Percentiles rank a stretch among this genome's conserved stretches.
Evolutionary conservation across 2,888 invertebrate species (phyloP).

Genomic region (Cryptophagus acutangulus): DNA sequence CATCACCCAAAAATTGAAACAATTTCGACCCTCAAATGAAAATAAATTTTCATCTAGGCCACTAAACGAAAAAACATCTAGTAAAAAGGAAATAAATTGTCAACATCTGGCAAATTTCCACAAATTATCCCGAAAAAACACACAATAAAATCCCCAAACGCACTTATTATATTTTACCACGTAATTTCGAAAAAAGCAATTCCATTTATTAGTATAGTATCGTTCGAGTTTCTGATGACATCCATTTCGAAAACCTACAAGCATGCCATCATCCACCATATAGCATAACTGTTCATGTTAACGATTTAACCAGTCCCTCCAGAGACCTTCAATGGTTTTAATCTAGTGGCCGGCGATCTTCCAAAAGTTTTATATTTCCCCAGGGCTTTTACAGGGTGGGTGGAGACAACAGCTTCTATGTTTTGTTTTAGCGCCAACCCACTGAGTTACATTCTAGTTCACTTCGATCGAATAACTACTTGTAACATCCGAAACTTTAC

Average conservation of each 20-base stretch:
- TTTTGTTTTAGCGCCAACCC: constrained; percentile 17
- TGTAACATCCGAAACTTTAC: constrained; percentile 20
- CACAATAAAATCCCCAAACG: too few relatives aligned
- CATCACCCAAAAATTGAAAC: too few relatives aligned
- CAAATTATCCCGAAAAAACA: too few relatives aligned
- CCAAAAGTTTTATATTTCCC: constrained; percentile 42
- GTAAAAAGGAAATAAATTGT: too few relatives aligned
- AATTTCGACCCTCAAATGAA: too few relatives aligned
- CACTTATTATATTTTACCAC: constrained; percentile 2
- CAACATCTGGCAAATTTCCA: too few relatives aligned
- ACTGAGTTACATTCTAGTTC: constrained; percentile 17
- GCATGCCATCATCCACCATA: constrained; percentile 7
- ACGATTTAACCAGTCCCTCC: constrained; percentile 36
- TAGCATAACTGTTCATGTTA: constrained; percentile 34
- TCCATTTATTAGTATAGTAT: constrained; percentile 9
- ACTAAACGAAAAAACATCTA: too few relatives aligned
- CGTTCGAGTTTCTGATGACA: constrained; percentile 8
- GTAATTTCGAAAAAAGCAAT: constrained; percentile 9
- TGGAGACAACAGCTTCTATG: constrained; percentile 23
- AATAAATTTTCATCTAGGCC: too few relatives aligned
- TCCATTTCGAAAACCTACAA: constrained; percentile 9
- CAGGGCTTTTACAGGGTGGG: constrained; percentile 25
- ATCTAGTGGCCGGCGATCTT: constrained; percentile 41
- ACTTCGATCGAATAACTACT: constrained; percentile 21
- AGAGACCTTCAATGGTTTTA: constrained; percentile 35